Evolutionary conservation across 2,113 vertebrate species (phyloP), one percentile per base, ranked within the genome.

Genomic region (Nannospalax galili): DNA sequence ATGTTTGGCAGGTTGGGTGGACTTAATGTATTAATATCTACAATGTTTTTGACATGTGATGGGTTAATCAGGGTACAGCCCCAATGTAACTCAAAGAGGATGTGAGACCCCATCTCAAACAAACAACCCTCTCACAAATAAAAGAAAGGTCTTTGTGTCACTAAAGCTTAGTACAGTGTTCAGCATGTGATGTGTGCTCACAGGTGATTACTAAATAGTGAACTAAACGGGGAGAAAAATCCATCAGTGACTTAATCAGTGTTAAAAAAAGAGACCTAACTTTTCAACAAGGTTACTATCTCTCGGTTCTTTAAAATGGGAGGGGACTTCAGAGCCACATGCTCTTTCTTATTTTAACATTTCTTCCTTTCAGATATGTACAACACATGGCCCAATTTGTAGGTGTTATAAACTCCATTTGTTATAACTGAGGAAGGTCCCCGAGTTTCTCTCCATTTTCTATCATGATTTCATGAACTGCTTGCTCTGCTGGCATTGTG

Each of bases 401-500:
- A 52, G 11, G 48, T 52, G 48, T 19, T 94, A 37, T 84, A n/a
- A 56, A 64, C 81, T 87, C 52, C 58, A 72, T 40, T 74, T 93
- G 72, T 72, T 96, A 22, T 58, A 52, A 88, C 72, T 32, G 88
- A 80, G 90, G 75, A 79, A 79, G 28, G 22, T 35, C 80, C 24
- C 24, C 65, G 56, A 42, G 35, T n/a, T 67, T 89, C 37, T 60
- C 95, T 86, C 42, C 64, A 69, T 87, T 87, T 77, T 80, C 15
- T 37, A 75, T 84, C 82, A 84, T 92, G 73, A 93, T 73, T 92
- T 88, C 62, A 67, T 90, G 62, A 73, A 84, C 82, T n/a, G 56
- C 45, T 84, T n/a, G 56, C 45, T 84, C 65, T 91, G 62, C 75
- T 96, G 75, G 20, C 74, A 94, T 93, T 87, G 37, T 78, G 72